These are phyloP conservation scores for Ageneiosus marmoratus DNA, from an alignment of 2,113 vertebrate genomes.

Conservation along the genomic window DNA sequence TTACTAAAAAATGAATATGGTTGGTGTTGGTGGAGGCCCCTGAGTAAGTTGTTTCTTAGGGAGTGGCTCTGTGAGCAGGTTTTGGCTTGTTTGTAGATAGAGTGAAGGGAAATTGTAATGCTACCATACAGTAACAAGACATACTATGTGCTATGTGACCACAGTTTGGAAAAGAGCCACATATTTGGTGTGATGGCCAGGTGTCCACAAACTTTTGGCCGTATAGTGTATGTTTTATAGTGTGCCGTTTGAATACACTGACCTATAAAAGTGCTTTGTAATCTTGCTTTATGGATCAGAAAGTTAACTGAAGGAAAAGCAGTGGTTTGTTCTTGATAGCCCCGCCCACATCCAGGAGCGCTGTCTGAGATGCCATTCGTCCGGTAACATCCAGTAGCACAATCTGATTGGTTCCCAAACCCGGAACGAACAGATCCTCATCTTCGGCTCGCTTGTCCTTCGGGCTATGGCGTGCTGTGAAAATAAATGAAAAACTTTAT, in stretches of 20 bases:
- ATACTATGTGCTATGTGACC: background rate
- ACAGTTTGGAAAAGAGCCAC: background rate
- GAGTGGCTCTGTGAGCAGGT: background rate
- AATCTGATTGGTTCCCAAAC: constrained; percentile 1
- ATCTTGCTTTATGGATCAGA: background rate
- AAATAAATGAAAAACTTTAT: constrained; percentile 16
- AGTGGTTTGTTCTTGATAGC: background rate
- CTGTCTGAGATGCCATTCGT: constrained; percentile 45
- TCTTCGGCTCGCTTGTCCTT: background rate
- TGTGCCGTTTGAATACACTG: background rate
- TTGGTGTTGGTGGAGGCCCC: background rate
- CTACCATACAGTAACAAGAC: background rate
- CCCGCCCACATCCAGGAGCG: constrained; percentile 39
- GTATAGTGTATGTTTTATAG: no score
- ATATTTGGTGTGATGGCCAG: background rate
- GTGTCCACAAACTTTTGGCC: background rate
- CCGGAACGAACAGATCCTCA: background rate
- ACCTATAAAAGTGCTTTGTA: no score
- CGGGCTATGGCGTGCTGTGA: constrained; percentile 4
- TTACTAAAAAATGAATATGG: background rate
- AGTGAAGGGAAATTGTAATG: background rate
- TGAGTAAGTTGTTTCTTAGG: background rate
- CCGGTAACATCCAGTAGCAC: background rate
- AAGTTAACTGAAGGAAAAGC: background rate
- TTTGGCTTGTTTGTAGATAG: background rate